These are phyloP conservation scores for Dryobotodes eremita DNA, from an alignment of 2,888 invertebrate genomes.

Conservation along the genomic window DNA sequence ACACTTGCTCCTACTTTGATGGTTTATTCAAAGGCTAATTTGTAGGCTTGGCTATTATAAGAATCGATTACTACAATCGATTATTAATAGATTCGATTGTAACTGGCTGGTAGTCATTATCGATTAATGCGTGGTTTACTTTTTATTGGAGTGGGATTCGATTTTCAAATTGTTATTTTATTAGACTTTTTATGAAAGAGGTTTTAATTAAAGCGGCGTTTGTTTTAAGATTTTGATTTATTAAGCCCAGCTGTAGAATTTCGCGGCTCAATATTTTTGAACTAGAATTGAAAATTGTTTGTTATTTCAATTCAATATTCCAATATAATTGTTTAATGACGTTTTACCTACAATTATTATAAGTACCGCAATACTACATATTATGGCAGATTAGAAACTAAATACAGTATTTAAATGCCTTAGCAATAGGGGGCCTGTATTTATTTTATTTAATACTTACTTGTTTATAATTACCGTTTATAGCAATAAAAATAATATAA, in stretches of 20 bases:
- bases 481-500: not conserved
- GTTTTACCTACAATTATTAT: not conserved
- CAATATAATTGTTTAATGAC: not conserved
- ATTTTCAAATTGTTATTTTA: not conserved
- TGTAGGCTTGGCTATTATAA: constrained; percentile 52
- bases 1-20: constrained; percentile 59
- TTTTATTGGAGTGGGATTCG: constrained; percentile 17
- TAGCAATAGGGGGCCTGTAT: not conserved
- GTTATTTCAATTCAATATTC: not conserved
- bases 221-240: not conserved
- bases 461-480: too few relatives aligned
- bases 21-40: constrained; percentile 63
- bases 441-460: too few relatives aligned
- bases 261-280: not conserved
- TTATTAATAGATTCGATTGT: constrained; percentile 51
- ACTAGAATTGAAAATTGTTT: not conserved
- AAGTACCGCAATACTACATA: not conserved
- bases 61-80: constrained; percentile 47
- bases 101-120: constrained; percentile 28
- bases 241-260: not conserved
- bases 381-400: not conserved
- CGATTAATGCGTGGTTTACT: constrained; percentile 32
- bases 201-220: not conserved
- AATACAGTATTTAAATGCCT: not conserved
- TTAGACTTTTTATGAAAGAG: not conserved